A percentile compares a stretch with the other conserved stretches of the same genome.
Evolutionary conservation across 2,888 invertebrate genomes (phyloP).

Genomic region (Anthoptus insignis): DNA sequence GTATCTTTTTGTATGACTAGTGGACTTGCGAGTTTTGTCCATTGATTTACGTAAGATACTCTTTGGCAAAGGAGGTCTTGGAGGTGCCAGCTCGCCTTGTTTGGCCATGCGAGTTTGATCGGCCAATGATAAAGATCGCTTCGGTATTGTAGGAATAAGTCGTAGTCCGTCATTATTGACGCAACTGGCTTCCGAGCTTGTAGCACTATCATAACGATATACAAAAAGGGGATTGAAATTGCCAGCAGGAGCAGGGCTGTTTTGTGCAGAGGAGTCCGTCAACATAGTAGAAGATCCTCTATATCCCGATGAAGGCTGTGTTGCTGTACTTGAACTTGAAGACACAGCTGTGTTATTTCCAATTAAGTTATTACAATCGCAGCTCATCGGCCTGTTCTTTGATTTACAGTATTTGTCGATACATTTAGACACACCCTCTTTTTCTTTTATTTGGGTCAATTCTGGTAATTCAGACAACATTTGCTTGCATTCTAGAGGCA

Average conservation of each 20-base stretch:
- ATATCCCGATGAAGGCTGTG: constrained; percentile 95
- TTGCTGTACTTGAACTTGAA: constrained; percentile 90
- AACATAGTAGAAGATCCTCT: constrained; percentile 95
- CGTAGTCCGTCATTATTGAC: constrained; percentile 84
- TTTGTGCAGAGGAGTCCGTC: constrained; percentile 91
- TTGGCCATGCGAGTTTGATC: constrained; percentile 79
- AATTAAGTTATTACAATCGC: constrained; percentile 86
- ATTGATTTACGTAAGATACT: constrained; percentile 90
- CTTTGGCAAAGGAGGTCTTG: constrained; percentile 91
- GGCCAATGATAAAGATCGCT: constrained; percentile 89
- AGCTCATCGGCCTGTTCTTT: constrained; percentile 87
- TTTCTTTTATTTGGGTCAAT: constrained; percentile 88
- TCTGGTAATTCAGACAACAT: constrained; percentile 94
- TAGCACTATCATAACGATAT: constrained; percentile 93
- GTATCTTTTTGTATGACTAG: constrained; percentile 88
- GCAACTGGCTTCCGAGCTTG: constrained; percentile 91
- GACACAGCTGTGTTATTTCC: constrained; percentile 87
- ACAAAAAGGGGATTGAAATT: constrained; percentile 92
- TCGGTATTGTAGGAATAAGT: constrained; percentile 87
- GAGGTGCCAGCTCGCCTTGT: constrained; percentile 87
- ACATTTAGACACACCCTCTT: constrained; percentile 70
- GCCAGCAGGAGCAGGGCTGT: constrained; percentile 87
- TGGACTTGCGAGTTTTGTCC: constrained; percentile 84
- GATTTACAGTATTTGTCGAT: constrained; percentile 77
- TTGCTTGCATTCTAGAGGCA: constrained; percentile 94